Evolutionary conservation across 2,113 vertebrate species (phyloP).

Genomic region (Brienomyrus brachyistius): DNA sequence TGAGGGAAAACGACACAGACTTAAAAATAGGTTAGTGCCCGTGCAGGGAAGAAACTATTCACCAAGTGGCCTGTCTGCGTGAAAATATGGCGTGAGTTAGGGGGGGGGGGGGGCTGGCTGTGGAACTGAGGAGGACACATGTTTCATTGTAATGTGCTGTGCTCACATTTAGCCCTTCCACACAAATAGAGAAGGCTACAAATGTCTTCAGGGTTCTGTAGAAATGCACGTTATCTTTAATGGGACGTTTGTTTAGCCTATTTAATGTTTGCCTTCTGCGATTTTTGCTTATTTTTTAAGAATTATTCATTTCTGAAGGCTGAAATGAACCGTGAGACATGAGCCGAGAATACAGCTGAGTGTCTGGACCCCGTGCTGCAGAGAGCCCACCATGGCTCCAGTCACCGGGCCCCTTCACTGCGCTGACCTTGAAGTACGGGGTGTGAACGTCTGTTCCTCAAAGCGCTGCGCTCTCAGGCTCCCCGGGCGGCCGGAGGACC

Average conservation of each 20-base stretch:
- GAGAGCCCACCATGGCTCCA: background rate
- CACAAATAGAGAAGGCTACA: background rate
- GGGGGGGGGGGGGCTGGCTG: background rate
- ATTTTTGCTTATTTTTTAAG: background rate
- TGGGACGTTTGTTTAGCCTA: background rate
- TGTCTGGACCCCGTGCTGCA: background rate
- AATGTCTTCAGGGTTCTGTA: background rate
- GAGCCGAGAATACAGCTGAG: background rate
- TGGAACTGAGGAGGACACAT: background rate
- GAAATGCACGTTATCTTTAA: background rate
- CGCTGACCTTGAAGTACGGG: background rate
- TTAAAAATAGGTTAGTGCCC: background rate
- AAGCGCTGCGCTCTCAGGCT: background rate
- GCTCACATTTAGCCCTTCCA: background rate
- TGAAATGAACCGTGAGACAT: background rate
- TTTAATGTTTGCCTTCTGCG: background rate
- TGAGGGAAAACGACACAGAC: background rate
- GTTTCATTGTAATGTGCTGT: background rate
- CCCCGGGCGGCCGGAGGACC: background rate
- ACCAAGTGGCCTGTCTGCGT: slow-evolving; percentile 41
- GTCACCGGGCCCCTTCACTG: background rate
- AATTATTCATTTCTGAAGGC: background rate
- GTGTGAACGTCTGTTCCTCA: background rate
- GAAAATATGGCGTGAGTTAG: background rate
- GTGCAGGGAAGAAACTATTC: slow-evolving; percentile 27